Base-by-base conservation (phyloP, 2,797 vertebrate genomes). In the Apogon hyalosoma region DNA sequence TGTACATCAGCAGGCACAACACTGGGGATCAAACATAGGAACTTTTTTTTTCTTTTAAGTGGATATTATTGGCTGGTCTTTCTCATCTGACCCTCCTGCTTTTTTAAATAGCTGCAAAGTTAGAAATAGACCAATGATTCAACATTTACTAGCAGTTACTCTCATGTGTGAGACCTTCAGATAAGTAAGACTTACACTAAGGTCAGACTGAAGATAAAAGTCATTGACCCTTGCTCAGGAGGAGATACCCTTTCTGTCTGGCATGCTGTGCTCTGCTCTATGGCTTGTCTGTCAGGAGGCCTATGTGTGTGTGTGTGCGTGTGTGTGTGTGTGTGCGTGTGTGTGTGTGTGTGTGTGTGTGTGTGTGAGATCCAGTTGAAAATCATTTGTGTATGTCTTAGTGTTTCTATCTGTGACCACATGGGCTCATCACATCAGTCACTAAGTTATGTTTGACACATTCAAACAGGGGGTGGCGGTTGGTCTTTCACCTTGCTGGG, bases 141-240 rank as follows among this genome's bases (percentile, higher is more conserved):
- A 62, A 28, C 64, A 45, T 74, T 69, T 50, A 42, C 55, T 43
- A 43, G 48, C 60, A 64, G 16, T 49, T 59, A 55, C 69, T 67
- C 42, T 63, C 54, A 46, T 46, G 19, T 54, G 54, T 11, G 46
- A 79, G 52, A 77, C 68, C 61, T n/a, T 48, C 40, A 65, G 68
- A 71, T 56, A 71, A 78, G 58, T 51, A 58, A 53, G 54, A 49
- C 59, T 40, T 49, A 64, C 11, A 8, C 57, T 66, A 21, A 79
- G 85, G 85, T 90, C 85, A 87, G 71, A 85, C 76, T 74, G 63
- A 69, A 86, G 87, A 88, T 87, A 87, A 90, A 80, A 85, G 63
- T 51, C 61, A 49, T 16, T 87, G 83, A 88, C 88, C 80, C 77
- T 72, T 63, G 73, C 69, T 70, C 40, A 51, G 52, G 24, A 61